Evolutionary conservation across 1,140 invertebrate genomes (phyloP).

Genomic region (Acromyrmex charruanus): DNA sequence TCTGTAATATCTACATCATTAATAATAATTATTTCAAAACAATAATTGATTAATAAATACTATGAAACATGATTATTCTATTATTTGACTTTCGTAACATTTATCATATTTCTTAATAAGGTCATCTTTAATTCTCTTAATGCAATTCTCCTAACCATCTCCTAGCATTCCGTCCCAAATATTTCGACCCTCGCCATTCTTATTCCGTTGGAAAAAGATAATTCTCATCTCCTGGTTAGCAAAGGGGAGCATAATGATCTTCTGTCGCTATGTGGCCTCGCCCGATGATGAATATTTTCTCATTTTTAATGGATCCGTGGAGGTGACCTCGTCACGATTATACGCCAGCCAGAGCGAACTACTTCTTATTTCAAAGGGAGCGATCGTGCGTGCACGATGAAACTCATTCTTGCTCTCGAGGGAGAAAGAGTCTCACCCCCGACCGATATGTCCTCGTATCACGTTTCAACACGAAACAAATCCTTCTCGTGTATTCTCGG

Average conservation of each 20-base stretch:
- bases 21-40: not conserved
- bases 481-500: not conserved
- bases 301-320: constrained; percentile 44
- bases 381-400: constrained; percentile 32
- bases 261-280: constrained; percentile 6
- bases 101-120: not conserved
- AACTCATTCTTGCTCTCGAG: constrained; percentile 23
- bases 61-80: not conserved
- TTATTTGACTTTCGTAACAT: not conserved
- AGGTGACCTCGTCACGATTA: constrained; percentile 44
- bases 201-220: not conserved
- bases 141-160: not conserved
- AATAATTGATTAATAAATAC: not conserved
- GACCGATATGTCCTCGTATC: constrained; percentile 8
- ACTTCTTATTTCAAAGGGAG: constrained; percentile 45
- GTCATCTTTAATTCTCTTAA: constrained; percentile 24
- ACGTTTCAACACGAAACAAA: constrained; percentile 6
- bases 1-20: not conserved
- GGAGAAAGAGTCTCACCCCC: not conserved
- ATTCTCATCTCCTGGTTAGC: constrained; percentile 2
- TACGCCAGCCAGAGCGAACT: not conserved
- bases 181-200: not conserved
- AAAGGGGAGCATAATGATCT: constrained; percentile 15
- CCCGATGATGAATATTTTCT: constrained; percentile 50
- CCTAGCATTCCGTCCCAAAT: constrained; percentile 2